Evolutionary conservation across 1,140 invertebrate species (phyloP).

Genomic region (Hestina assimilis): DNA sequence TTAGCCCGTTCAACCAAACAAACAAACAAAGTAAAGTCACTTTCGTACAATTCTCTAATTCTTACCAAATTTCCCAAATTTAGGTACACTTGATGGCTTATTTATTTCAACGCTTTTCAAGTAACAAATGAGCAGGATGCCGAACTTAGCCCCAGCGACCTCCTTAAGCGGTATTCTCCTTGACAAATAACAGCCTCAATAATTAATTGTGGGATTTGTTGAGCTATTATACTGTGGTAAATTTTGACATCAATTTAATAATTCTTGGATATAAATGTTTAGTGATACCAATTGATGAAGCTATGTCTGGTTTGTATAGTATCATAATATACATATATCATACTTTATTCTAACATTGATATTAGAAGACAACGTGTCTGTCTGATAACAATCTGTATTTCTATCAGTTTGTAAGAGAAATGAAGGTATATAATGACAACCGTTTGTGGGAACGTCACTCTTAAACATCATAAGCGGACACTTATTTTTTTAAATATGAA

Average conservation of each 20-base stretch:
- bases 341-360: too few relatives aligned
- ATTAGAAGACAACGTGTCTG: too few relatives aligned
- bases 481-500: too few relatives aligned
- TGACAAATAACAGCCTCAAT: constrained; percentile 1
- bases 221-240: not conserved
- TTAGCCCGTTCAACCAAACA: too few relatives aligned
- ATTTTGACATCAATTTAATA: not conserved
- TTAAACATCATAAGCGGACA: too few relatives aligned
- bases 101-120: not conserved
- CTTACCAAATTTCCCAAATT: not conserved
- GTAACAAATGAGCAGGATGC: not conserved
- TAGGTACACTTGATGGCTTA: not conserved
- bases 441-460: too few relatives aligned
- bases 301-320: not conserved
- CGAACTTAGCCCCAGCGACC: not conserved
- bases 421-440: too few relatives aligned
- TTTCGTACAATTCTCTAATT: not conserved
- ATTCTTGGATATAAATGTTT: not conserved
- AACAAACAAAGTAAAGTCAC: not conserved
- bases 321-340: too few relatives aligned
- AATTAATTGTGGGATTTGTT: not conserved
- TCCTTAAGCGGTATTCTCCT: not conserved
- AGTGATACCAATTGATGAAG: not conserved
- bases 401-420: too few relatives aligned
- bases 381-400: too few relatives aligned